These are phyloP conservation scores for Lasius fuliginosus DNA, from an alignment of 2,888 invertebrate species.

Conservation along the genomic window DNA sequence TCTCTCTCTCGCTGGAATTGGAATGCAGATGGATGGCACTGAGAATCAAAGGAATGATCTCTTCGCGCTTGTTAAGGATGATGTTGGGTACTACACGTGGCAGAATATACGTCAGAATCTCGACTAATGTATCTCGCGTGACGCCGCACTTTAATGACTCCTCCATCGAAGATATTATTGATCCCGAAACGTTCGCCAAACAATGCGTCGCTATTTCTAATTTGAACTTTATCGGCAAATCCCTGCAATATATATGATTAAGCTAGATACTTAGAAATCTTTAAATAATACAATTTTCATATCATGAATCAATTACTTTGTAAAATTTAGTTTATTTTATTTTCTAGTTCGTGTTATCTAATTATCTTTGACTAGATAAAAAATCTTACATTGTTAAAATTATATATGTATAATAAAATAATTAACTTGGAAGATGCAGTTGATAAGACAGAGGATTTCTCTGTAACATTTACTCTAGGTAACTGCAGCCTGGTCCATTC, in stretches of 20 bases:
- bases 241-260: slow-evolving; percentile 81
- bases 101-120: slow-evolving; percentile 88
- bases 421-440: slow-evolving; percentile 71
- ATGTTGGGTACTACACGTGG: slow-evolving; percentile 90
- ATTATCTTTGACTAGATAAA: not conserved
- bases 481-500: slow-evolving; percentile 86
- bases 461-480: slow-evolving; percentile 79
- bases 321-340: not conserved
- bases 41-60: slow-evolving; percentile 90
- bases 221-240: slow-evolving; percentile 87
- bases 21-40: slow-evolving; percentile 89
- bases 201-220: slow-evolving; percentile 87
- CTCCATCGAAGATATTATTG: slow-evolving; percentile 83
- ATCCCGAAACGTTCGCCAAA: slow-evolving; percentile 84
- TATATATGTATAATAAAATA: not conserved
- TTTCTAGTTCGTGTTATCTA: not conserved
- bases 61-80: slow-evolving; percentile 90
- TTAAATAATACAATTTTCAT: not conserved
- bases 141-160: slow-evolving; percentile 84
- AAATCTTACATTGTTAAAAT: not conserved
- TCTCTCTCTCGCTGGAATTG: slow-evolving; percentile 88
- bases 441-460: slow-evolving; percentile 70
- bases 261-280: not conserved
- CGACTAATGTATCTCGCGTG: slow-evolving; percentile 86
- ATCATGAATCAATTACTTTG: not conserved